A percentile compares a stretch with the other conserved stretches of the same genome.
phyloP scores from a whole-genome alignment of 2,797 vertebrate genomes.

The Spatula versicolor region DNA sequence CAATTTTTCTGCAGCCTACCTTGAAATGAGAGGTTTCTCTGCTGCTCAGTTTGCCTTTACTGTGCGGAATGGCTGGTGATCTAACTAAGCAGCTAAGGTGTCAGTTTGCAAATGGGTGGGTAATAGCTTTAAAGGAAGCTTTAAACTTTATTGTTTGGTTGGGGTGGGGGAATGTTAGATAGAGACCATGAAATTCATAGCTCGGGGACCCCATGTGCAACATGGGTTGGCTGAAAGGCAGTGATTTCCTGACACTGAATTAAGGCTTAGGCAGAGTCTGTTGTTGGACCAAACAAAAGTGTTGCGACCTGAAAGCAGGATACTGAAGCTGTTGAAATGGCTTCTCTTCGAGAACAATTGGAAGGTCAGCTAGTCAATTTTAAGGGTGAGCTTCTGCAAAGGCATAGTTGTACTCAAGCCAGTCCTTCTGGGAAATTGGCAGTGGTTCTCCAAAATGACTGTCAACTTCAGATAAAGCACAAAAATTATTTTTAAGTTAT shows the following conservation, averaged over 20 bases:
- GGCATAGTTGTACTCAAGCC: background rate
- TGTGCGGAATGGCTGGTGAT: background rate
- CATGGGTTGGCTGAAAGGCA: background rate
- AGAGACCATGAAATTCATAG: constrained; percentile 19
- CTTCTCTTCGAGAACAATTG: background rate
- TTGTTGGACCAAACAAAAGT: background rate
- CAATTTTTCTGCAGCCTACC: background rate
- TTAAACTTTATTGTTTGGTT: constrained; percentile 33
- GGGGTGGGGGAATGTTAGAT: background rate
- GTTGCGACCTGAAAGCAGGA: background rate
- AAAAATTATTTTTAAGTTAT: background rate
- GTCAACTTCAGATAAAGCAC: background rate
- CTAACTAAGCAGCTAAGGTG: background rate
- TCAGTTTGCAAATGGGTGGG: background rate
- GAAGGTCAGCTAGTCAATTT: background rate
- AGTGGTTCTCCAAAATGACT: background rate
- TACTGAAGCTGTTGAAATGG: background rate
- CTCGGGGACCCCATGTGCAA: background rate
- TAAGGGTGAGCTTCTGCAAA: background rate
- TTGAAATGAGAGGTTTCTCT: background rate
- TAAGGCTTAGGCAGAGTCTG: background rate
- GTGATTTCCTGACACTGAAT: background rate
- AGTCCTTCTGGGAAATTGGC: background rate
- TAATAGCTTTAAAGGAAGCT: constrained; percentile 8
- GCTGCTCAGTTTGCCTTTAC: background rate